These are phyloP conservation scores for Montipora capricornis DNA, from an alignment of 64 coral and sea anemone species.

Conservation along the genomic window DNA sequence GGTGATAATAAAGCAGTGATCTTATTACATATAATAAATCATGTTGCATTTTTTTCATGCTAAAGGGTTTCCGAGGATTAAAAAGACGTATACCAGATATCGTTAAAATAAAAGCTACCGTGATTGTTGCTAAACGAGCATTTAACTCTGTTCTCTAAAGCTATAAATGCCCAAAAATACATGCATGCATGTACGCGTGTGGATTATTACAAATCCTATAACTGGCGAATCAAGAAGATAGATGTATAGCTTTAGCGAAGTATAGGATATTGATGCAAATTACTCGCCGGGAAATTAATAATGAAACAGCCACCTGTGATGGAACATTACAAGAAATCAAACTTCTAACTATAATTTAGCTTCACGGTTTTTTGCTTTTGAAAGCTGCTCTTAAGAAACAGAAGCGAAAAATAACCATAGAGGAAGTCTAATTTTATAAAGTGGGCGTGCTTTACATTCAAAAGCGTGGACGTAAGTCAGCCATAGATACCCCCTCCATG, in stretches of 20 bases:
- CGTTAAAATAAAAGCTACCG: neutral
- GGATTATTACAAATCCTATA: neutral
- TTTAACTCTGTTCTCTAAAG: neutral
- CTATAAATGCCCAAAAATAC: neutral
- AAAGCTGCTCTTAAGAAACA: neutral
- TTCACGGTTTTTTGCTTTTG: neutral
- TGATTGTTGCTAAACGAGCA: neutral
- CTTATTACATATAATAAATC: too few species aligned
- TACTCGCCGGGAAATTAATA: neutral
- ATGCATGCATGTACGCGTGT: neutral
- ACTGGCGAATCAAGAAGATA: neutral
- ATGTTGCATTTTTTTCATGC: neutral
- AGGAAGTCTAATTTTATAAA: too few species aligned
- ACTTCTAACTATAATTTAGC: neutral
- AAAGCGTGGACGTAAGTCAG: too few species aligned
- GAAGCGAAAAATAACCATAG: neutral
- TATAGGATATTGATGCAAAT: neutral
- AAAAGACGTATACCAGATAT: neutral
- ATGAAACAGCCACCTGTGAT: neutral
- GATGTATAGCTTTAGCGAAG: neutral
- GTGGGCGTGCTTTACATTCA: too few species aligned
- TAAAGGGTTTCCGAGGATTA: neutral
- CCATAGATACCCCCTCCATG: too few species aligned
- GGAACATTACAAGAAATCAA: neutral
- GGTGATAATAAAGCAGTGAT: too few species aligned